Conservation (phyloP, 35 echinoderm and acorn worm species). For the Lytechinus pictus region DNA sequence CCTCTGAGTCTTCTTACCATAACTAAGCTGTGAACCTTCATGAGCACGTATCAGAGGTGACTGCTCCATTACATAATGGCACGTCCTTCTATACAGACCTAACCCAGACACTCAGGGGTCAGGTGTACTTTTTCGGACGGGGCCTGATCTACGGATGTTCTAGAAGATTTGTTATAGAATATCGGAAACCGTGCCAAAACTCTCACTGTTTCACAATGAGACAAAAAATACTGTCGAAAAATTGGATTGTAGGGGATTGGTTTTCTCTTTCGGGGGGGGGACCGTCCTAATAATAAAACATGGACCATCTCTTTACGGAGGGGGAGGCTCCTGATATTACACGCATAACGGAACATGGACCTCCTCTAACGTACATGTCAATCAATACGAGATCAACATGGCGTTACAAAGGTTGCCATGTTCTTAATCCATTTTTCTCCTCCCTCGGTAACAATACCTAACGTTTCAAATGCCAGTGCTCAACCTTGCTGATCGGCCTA, state of each 20-base stretch:
- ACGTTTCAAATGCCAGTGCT: background rate
- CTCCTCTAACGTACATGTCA: background rate
- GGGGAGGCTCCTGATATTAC: background rate
- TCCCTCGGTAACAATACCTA: constrained; percentile 14
- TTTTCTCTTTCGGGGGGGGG: background rate
- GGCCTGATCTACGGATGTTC: background rate
- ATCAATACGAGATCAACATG: background rate
- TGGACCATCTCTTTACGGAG: background rate
- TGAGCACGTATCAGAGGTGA: background rate
- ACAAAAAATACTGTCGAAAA: background rate
- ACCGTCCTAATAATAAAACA: background rate
- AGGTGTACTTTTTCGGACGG: background rate
- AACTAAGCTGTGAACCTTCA: background rate
- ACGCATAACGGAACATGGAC: constrained; percentile 12
- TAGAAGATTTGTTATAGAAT: background rate
- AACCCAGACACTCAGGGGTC: background rate
- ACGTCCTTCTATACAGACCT: background rate
- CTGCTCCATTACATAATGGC: background rate
- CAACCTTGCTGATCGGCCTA: constrained; percentile 11
- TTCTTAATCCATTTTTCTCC: constrained; percentile 6
- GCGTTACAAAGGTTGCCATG: background rate
- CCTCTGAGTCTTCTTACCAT: background rate
- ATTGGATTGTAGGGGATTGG: background rate
- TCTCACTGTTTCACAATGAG: background rate
- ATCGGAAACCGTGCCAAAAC: background rate